A percentile compares a stretch with the other conserved stretches of the same genome.
Evolutionary conservation across 1,140 invertebrate species (phyloP).

Genomic region (Drosophila melanica): DNA sequence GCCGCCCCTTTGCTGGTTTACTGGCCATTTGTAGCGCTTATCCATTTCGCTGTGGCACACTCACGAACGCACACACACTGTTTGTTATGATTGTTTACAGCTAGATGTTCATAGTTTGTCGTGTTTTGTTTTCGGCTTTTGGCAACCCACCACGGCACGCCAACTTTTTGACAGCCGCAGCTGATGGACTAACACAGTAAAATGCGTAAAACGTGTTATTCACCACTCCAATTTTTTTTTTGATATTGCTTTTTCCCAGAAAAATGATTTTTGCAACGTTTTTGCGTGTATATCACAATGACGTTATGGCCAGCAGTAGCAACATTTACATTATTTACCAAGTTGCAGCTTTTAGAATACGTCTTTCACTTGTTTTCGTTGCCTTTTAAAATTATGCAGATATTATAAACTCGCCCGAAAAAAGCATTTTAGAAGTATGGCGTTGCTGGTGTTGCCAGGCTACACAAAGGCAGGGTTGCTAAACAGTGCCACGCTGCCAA

Average conservation of each 20-base stretch:
- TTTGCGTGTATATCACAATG: conserved; percentile 28
- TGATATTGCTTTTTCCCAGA: conserved; percentile 50
- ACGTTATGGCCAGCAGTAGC: conserved; percentile 29
- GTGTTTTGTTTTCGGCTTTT: conserved; percentile 65
- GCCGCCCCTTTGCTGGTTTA: conserved; percentile 31
- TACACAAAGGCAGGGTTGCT: conserved; percentile 54
- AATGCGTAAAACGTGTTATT: conserved; percentile 70
- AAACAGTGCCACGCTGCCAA: conserved; percentile 56
- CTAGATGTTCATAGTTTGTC: conserved; percentile 50
- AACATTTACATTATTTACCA: conserved; percentile 28
- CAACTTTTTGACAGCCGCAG: conserved; percentile 59
- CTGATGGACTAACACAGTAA: conserved; percentile 60
- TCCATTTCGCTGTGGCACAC: conserved; percentile 50
- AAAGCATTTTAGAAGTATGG: conserved; percentile 76
- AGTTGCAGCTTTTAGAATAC: conserved; percentile 33
- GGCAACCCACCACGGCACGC: conserved; percentile 45
- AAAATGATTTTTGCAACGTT: conserved; percentile 31
- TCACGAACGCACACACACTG: background rate
- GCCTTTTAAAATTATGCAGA: conserved; percentile 51
- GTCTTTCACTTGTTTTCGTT: conserved; percentile 43
- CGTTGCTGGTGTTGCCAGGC: conserved; percentile 71
- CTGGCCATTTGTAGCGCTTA: conserved; percentile 59
- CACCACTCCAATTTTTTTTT: conserved; percentile 69
- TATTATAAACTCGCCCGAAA: conserved; percentile 70
- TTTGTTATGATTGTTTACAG: conserved; percentile 28